Conservation (phyloP, 2,888 invertebrate genomes). For the Brachyptera risi region DNA sequence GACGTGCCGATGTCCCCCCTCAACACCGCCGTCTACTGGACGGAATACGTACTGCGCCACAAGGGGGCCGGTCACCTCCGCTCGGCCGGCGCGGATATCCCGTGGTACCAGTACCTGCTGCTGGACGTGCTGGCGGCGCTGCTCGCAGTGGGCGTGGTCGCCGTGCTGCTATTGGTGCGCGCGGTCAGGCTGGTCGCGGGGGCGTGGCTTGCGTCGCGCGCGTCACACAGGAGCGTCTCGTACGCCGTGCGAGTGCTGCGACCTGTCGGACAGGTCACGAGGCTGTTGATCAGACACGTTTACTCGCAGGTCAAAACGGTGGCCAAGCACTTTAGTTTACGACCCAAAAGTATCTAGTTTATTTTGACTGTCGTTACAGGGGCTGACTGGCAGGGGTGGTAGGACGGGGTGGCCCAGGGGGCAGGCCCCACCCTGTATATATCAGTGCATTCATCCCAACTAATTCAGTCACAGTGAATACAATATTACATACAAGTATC, state of each 20-base stretch:
- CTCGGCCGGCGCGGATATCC: not conserved
- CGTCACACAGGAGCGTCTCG: not conserved
- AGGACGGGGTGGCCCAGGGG: too few relatives aligned
- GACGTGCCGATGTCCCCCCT: not conserved
- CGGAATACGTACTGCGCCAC: slow-evolving; percentile 1
- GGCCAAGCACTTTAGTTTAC: not conserved
- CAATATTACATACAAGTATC: too few relatives aligned
- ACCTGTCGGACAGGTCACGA: not conserved
- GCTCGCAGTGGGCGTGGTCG: not conserved
- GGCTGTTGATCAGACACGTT: not conserved
- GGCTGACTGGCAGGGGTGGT: too few relatives aligned
- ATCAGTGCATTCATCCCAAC: too few relatives aligned
- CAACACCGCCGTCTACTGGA: not conserved
- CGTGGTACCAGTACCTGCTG: not conserved
- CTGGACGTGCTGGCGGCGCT: not conserved
- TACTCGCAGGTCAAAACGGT: not conserved
- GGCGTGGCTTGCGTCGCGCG: not conserved
- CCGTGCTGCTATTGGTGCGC: not conserved
- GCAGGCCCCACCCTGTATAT: too few relatives aligned
- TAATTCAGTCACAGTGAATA: too few relatives aligned
- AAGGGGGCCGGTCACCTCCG: not conserved
- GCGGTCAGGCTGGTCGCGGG: not conserved
- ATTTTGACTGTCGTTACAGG: too few relatives aligned
- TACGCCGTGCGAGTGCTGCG: not conserved
- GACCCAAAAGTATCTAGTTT: too few relatives aligned